phyloP scores from a whole-genome alignment of 2,888 invertebrate species.

The Stenodera caucasica region DNA sequence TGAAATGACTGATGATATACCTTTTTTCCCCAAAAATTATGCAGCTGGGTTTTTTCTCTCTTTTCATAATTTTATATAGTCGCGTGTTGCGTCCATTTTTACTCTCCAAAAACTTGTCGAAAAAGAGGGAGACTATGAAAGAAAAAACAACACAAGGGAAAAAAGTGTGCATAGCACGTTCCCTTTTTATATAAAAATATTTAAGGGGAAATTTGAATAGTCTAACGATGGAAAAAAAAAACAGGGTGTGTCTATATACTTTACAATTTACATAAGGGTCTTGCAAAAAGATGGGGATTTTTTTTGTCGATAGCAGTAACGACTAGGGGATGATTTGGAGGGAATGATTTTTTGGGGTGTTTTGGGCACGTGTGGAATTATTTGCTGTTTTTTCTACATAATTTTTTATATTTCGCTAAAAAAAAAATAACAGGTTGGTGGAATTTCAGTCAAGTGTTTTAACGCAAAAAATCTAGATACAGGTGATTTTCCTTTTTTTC shows the following conservation, averaged over 20 bases:
- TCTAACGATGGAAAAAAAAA: conserved; percentile 30
- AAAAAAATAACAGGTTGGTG: conserved; percentile 16
- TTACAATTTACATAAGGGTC: conserved; percentile 39
- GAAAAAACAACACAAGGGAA: background rate
- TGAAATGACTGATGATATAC: conserved; percentile 5
- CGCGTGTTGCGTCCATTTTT: conserved; percentile 3
- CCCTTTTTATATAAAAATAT: conserved; percentile 15
- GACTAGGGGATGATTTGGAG: conserved; percentile 19
- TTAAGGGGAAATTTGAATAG: conserved; percentile 17
- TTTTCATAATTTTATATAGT: background rate
- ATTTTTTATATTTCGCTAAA: conserved; percentile 13
- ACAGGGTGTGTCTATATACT: conserved; percentile 35
- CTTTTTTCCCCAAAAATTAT: background rate
- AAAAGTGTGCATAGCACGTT: conserved; percentile 26
- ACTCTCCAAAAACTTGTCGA: no score
- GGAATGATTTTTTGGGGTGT: conserved; percentile 10
- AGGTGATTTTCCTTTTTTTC: conserved; percentile 6
- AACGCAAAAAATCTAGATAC: conserved; percentile 10
- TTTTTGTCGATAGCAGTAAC: conserved; percentile 10
- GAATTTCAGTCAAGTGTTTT: conserved; percentile 9
- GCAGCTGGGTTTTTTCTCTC: conserved; percentile 1
- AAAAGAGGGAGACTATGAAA: background rate
- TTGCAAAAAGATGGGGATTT: conserved; percentile 20
- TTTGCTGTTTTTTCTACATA: background rate
- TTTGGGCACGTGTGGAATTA: conserved; percentile 17